Evolutionary conservation across 2,797 vertebrate species (phyloP), one percentile per base, ranked within the genome.

Genomic region (Mus caroli): DNA sequence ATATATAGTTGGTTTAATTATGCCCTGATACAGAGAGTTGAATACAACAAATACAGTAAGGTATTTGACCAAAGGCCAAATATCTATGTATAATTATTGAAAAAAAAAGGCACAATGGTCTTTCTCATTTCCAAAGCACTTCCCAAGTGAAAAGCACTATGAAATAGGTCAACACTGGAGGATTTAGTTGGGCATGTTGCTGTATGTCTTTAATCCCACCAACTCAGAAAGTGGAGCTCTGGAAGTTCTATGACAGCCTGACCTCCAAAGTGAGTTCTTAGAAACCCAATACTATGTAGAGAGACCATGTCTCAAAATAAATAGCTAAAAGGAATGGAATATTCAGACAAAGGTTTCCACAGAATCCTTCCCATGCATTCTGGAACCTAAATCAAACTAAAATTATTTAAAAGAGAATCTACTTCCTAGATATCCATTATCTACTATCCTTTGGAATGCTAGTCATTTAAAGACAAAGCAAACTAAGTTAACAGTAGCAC

Each of bases 41-140:
- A 71, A 95, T 93, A 76, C 6, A 69, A 52, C 67, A 94, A 92
- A 80, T 71, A 67, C 4, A 90, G 20, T 54, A 92, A 83, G 62
- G 3, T 54, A 50, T 88, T 50, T 64, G 64, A 40, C 17, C 10
- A 84, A 84, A 84, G 11, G 76, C 60, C 7, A 75, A 88, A 79
- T 22, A 93, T 76, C 14, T 76, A 73, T 73, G 50, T 73, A 60
- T 46, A 20, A 46, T 50, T 40, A 34, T 77, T 60, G 19, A 43
- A 20, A 60, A 76, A 46, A 20, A 40, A 58, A 50, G n/a, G 24
- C 28, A 76, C 24, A 75, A 22, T 60, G 26, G 3, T 54, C 26
- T 56, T 60, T 60, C 58, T 20, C 71, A 76, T 60, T 88, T 31
- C 54, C 3, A 13, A 50, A 34, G 6, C 56, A n/a, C 14, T 50